Percentiles rank a stretch among this genome's conserved stretches.
These are phyloP conservation scores for Coenobita brevimanus DNA, from an alignment of 1,140 invertebrate species.

Conservation along the genomic window DNA sequence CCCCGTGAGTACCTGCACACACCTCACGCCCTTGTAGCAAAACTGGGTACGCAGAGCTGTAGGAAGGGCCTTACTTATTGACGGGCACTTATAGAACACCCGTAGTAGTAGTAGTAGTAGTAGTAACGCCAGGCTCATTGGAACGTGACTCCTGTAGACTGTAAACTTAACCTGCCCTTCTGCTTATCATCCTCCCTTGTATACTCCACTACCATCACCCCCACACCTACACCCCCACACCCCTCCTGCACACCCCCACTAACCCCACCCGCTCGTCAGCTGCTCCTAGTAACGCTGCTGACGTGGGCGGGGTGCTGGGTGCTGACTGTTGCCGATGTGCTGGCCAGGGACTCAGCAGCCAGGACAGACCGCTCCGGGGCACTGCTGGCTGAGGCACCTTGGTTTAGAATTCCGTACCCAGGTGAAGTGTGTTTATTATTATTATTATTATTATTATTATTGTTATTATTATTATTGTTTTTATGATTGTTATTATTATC, in stretches of 20 bases:
- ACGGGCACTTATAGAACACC: too few species aligned
- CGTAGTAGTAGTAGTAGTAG: too few species aligned
- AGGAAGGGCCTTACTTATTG: too few species aligned
- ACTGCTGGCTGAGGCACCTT: constrained; percentile 71
- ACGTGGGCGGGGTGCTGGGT: constrained; percentile 87
- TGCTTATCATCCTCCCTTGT: neutral
- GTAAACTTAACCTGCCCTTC: neutral
- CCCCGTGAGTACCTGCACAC: constrained; percentile 24
- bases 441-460: neutral
- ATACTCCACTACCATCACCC: neutral
- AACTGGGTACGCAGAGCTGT: neutral
- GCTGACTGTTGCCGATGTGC: constrained; percentile 80
- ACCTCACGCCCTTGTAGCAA: neutral
- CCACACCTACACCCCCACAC: neutral
- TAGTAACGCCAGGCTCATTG: too few species aligned
- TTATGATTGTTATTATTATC: too few species aligned
- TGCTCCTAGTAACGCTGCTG: constrained; percentile 84
- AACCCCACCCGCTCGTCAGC: too few species aligned
- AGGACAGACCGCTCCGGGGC: constrained; percentile 82
- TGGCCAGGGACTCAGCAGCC: constrained; percentile 82
- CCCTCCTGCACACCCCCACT: too few species aligned
- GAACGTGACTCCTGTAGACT: too few species aligned
- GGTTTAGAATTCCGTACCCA: constrained; percentile 52
- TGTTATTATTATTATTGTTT: too few species aligned
- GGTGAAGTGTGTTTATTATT: too few species aligned